Conservation (phyloP, 2,113 vertebrate species). For the Parus major region DNA sequence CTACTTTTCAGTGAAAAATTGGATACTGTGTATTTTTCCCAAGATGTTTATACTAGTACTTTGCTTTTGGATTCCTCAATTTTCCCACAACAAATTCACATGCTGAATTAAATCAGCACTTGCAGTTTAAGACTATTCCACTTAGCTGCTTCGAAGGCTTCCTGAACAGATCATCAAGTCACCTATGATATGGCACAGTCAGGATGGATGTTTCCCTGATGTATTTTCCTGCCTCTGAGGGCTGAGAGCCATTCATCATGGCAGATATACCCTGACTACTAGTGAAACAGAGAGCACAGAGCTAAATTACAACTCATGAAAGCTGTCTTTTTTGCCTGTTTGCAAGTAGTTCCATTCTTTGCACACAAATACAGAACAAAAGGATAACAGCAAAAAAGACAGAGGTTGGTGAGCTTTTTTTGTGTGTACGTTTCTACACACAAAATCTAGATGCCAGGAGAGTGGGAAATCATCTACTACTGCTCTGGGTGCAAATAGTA, state of each 20-base stretch:
- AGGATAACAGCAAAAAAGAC: background rate
- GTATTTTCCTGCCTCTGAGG: background rate
- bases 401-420: background rate
- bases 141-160: background rate
- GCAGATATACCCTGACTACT: fast-evolving
- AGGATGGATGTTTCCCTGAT: background rate
- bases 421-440: too few relatives aligned
- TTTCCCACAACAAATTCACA: background rate
- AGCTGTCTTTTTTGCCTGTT: background rate
- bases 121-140: background rate
- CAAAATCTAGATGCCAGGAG: background rate
- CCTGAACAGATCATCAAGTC: background rate
- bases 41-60: background rate
- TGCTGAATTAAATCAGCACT: background rate
- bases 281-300: background rate
- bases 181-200: background rate
- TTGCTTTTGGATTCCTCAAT: background rate
- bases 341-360: background rate
- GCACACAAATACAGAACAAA: background rate
- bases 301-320: background rate
- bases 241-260: background rate
- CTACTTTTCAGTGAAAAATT: background rate
- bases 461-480: background rate
- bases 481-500: background rate
- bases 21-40: background rate